Evolutionary conservation across 2,888 invertebrate species (phyloP).

Genomic region (Cosmorhoe ocellata): DNA sequence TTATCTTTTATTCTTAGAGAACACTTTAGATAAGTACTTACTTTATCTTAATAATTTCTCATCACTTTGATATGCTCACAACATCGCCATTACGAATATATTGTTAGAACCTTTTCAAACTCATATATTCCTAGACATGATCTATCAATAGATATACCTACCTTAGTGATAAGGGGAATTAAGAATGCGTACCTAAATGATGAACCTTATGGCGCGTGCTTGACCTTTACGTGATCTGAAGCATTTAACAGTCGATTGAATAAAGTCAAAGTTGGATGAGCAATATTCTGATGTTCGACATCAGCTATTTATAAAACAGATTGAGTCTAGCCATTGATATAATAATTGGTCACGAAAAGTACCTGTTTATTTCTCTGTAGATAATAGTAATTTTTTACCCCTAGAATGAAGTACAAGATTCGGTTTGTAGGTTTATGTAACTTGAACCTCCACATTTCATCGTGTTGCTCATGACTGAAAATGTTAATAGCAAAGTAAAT

Average conservation of each 20-base stretch:
- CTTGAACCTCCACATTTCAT: too few species aligned
- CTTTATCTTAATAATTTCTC: not conserved
- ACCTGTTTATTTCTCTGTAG: too few species aligned
- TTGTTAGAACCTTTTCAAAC: not conserved
- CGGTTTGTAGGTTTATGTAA: too few species aligned
- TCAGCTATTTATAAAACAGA: not conserved
- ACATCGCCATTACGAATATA: not conserved
- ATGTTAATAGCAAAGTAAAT: too few species aligned
- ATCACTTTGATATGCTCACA: not conserved
- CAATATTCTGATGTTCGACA: conserved; percentile 5
- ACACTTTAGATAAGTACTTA: too few species aligned
- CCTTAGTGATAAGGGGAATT: conserved; percentile 19
- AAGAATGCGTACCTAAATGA: conserved; percentile 28
- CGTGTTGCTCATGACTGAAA: too few species aligned
- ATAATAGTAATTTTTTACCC: too few species aligned
- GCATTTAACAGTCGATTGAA: conserved; percentile 22
- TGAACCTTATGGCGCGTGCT: conserved; percentile 41
- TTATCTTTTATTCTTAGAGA: too few species aligned
- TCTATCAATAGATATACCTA: conserved; percentile 23
- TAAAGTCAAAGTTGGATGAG: conserved; percentile 19
- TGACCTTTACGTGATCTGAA: conserved; percentile 42
- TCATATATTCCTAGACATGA: not conserved
- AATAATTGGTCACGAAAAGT: too few species aligned
- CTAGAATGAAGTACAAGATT: too few species aligned
- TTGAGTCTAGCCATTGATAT: too few species aligned